phyloP scores from a whole-genome alignment of 1,140 invertebrate species.

The Hyposmocoma kahamanoa region DNA sequence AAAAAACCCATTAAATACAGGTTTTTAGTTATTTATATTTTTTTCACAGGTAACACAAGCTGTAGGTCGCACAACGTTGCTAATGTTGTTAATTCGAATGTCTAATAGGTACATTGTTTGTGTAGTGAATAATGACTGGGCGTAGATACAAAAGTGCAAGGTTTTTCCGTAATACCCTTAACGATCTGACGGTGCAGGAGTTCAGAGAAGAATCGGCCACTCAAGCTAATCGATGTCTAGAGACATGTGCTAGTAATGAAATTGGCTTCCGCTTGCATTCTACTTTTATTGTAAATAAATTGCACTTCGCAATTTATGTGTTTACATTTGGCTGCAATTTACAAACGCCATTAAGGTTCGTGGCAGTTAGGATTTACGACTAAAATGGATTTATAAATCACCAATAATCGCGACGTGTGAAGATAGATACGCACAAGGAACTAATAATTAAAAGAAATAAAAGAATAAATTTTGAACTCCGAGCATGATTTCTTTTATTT shows the following conservation, averaged over 20 bases:
- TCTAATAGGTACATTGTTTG: no score
- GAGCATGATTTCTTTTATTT: no score
- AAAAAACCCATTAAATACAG: no score
- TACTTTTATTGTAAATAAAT: slow-evolving; percentile 1
- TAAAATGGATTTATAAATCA: neutral
- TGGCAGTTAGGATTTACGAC: neutral
- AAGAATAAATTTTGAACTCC: neutral
- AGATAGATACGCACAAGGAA: neutral
- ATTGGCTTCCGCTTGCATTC: slow-evolving; percentile 8
- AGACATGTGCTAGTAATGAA: slow-evolving; percentile 10
- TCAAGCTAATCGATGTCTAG: slow-evolving; percentile 13
- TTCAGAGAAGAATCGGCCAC: slow-evolving; percentile 3
- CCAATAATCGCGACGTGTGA: neutral
- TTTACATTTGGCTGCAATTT: slow-evolving; percentile 9
- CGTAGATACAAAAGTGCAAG: no score
- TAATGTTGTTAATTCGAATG: no score
- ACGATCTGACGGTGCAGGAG: slow-evolving; percentile 11
- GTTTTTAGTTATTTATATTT: no score
- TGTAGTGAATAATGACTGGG: no score
- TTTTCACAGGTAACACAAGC: no score
- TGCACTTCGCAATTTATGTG: slow-evolving; percentile 6
- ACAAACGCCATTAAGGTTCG: neutral
- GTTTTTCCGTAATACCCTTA: slow-evolving; percentile 3
- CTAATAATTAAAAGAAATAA: neutral
- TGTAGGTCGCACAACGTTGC: no score